A percentile compares a stretch with the other conserved stretches of the same genome.
Evolutionary conservation across 2,797 vertebrate genomes (phyloP).

Genomic region (Xenentodon cancila): DNA sequence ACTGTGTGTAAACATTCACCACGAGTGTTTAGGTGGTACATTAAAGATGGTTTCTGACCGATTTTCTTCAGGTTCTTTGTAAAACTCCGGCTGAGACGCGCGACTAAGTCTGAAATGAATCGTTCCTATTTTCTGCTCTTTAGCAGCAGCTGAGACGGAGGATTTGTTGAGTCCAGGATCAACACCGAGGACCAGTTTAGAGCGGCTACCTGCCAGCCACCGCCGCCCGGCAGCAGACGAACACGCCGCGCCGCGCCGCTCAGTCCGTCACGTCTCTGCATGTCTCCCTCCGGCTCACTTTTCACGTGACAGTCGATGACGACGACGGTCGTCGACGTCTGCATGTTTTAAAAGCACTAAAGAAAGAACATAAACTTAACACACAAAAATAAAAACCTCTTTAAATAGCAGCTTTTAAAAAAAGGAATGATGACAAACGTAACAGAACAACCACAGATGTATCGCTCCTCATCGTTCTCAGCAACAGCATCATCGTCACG

Average conservation of each 20-base stretch:
- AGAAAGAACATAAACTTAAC: conserved; percentile 60
- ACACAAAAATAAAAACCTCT: conserved; percentile 54
- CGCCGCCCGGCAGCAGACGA: too few relatives aligned
- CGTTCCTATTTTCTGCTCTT: too few relatives aligned
- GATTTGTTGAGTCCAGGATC: too few relatives aligned
- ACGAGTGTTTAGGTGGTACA: too few relatives aligned
- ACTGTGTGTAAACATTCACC: too few relatives aligned
- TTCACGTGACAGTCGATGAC: conserved; percentile 28
- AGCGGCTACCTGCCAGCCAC: too few relatives aligned
- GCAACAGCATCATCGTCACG: conserved; percentile 42
- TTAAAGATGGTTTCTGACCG: too few relatives aligned
- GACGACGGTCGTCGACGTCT: conserved; percentile 34
- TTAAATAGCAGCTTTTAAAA: conserved; percentile 85
- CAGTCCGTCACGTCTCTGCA: conserved; percentile 62
- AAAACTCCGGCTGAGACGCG: too few relatives aligned
- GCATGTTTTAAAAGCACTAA: conserved; percentile 56
- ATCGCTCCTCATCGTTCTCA: conserved; percentile 38
- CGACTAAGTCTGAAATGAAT: too few relatives aligned
- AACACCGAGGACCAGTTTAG: too few relatives aligned
- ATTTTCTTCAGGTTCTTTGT: too few relatives aligned
- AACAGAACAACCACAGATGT: conserved; percentile 55
- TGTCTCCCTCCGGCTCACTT: conserved; percentile 66
- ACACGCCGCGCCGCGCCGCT: conserved; percentile 9
- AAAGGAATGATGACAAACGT: conserved; percentile 72
- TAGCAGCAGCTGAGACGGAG: too few relatives aligned